These are phyloP conservation scores for Pseudomyrmex cubaensis DNA, from an alignment of 1,140 invertebrate genomes.

Conservation along the genomic window DNA sequence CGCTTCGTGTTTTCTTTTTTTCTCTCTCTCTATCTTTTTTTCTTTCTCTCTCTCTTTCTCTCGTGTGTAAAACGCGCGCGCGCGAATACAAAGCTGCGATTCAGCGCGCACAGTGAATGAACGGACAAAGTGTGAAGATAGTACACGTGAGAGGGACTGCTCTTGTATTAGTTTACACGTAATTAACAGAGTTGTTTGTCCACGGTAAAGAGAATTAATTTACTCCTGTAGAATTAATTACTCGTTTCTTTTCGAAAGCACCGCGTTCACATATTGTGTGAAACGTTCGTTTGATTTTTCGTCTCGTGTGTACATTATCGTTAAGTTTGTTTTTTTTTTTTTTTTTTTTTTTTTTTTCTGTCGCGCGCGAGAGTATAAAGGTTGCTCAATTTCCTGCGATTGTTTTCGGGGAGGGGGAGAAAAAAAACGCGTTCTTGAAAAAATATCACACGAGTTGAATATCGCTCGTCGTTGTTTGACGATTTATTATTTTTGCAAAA, in stretches of 20 bases:
- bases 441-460: neutral
- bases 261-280: no score
- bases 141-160: slow-evolving; percentile 34
- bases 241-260: no score
- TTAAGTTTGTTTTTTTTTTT: no score
- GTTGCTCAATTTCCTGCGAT: slow-evolving; percentile 82
- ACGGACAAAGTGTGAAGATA: slow-evolving; percentile 19
- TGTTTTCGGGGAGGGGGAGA: slow-evolving; percentile 66
- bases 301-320: no score
- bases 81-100: slow-evolving; percentile 40
- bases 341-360: no score
- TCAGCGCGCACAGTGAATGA: slow-evolving; percentile 48
- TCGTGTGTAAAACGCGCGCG: neutral
- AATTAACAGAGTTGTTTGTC: neutral
- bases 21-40: neutral
- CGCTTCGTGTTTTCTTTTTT: neutral
- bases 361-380: slow-evolving; percentile 71
- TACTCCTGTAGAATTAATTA: neutral
- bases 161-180: slow-evolving; percentile 1
- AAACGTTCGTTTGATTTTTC: no score
- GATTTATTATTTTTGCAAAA: no score
- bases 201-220: neutral
- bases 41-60: neutral
- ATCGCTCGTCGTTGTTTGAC: neutral
- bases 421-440: neutral